These are phyloP conservation scores for Chaetorhynchus papuensis DNA, from an alignment of 2,113 vertebrate genomes.

Conservation along the genomic window DNA sequence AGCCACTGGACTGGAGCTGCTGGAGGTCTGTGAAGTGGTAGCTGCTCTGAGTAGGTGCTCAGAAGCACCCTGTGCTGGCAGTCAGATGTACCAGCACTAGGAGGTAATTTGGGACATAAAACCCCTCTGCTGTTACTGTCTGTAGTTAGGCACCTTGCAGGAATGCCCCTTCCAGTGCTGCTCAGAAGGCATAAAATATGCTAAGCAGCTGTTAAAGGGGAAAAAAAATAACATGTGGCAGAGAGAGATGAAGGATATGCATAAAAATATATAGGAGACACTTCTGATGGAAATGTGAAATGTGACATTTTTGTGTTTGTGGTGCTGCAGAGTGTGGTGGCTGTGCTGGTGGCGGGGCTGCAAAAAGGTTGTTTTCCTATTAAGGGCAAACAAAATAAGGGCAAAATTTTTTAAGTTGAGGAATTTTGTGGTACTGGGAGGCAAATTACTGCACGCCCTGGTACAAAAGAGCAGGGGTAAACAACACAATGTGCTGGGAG, in stretches of 20 bases:
- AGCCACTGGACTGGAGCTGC: background rate
- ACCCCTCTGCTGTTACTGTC: background rate
- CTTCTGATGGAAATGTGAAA: slow-evolving; percentile 64
- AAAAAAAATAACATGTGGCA: slow-evolving; percentile 1
- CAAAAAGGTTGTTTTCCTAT: slow-evolving; percentile 37
- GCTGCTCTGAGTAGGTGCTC: background rate
- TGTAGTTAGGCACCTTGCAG: background rate
- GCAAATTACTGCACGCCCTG: slow-evolving; percentile 67
- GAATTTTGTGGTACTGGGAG: slow-evolving; percentile 72
- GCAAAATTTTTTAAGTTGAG: slow-evolving; percentile 67
- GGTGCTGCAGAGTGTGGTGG: background rate
- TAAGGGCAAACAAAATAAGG: slow-evolving; percentile 64
- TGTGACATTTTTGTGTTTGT: slow-evolving; percentile 58
- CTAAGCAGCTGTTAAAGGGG: background rate
- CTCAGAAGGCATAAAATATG: background rate
- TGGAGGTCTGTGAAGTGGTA: background rate
- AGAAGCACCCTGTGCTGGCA: background rate
- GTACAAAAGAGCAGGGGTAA: slow-evolving; percentile 74
- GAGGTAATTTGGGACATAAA: background rate
- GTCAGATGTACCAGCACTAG: background rate
- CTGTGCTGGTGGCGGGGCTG: slow-evolving; percentile 15
- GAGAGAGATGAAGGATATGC: slow-evolving; percentile 44
- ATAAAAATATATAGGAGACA: slow-evolving; percentile 54
- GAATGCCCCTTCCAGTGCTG: background rate
- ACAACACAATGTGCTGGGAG: slow-evolving; percentile 66